Conservation (phyloP, 1,140 invertebrate species). For the Sitobion miscanthi region DNA sequence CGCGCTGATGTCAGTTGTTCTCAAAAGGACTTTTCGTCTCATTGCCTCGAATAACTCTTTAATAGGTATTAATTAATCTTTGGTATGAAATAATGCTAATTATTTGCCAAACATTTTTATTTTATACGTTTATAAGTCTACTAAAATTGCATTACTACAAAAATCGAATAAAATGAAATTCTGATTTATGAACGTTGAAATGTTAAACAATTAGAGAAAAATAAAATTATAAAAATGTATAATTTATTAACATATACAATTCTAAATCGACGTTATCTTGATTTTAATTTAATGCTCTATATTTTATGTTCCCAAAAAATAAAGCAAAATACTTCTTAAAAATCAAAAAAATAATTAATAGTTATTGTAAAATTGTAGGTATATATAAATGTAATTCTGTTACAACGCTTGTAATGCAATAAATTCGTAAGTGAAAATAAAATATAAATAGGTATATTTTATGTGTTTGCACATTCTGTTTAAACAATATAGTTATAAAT, state of each 20-base stretch:
- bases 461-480: background rate
- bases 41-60: background rate
- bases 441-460: background rate
- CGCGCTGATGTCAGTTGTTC: too few species aligned
- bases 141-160: background rate
- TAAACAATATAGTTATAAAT: conserved; percentile 10
- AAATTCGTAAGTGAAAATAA: background rate
- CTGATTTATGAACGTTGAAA: background rate
- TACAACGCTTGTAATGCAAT: background rate
- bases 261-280: background rate
- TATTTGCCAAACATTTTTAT: background rate
- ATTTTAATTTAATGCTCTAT: background rate
- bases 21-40: background rate
- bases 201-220: background rate
- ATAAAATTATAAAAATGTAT: background rate
- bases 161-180: background rate
- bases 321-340: background rate
- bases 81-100: background rate
- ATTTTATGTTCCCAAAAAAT: background rate
- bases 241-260: background rate
- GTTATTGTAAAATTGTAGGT: background rate
- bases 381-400: background rate
- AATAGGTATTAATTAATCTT: background rate
- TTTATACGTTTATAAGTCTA: background rate
- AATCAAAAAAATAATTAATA: background rate